phyloP scores from a whole-genome alignment of 2,113 vertebrate species.

The Butastur rufipennis region DNA sequence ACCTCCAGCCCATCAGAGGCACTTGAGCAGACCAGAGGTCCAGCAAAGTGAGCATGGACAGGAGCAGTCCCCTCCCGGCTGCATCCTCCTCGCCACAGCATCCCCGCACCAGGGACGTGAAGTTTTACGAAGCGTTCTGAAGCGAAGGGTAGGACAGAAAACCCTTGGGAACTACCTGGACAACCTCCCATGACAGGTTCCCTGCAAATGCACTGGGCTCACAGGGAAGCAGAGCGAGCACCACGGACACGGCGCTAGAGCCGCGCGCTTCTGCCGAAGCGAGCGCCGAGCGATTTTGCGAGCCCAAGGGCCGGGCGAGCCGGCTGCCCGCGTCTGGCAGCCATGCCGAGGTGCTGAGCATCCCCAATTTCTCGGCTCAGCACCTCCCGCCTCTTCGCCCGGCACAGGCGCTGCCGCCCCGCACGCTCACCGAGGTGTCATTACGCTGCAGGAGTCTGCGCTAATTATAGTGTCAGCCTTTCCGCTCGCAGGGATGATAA shows the following conservation, averaged over 20 bases:
- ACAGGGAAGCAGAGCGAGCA: background rate
- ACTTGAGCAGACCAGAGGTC: background rate
- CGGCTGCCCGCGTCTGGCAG: rapidly evolving
- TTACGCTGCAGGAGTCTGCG: background rate
- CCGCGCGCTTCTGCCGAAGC: rapidly evolving
- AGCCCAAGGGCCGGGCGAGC: background rate
- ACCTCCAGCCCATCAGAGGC: background rate
- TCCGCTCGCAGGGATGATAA: slow-evolving; percentile 13
- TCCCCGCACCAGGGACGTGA: rapidly evolving
- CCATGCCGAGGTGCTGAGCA: background rate
- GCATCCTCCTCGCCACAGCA: background rate
- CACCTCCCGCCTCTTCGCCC: background rate
- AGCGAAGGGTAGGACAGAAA: background rate
- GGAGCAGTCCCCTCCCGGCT: background rate
- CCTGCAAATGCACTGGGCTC: background rate
- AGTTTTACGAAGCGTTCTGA: rapidly evolving
- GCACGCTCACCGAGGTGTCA: background rate
- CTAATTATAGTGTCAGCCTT: slow-evolving; percentile 60
- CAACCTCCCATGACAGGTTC: rapidly evolving
- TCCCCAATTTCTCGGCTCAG: background rate
- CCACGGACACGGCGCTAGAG: rapidly evolving
- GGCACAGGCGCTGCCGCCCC: background rate
- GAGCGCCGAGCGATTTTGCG: rapidly evolving
- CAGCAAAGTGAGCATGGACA: rapidly evolving
- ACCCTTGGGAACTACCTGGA: background rate